phyloP scores from a whole-genome alignment of 2,113 vertebrate genomes.

The Nyctibius bracteatus region DNA sequence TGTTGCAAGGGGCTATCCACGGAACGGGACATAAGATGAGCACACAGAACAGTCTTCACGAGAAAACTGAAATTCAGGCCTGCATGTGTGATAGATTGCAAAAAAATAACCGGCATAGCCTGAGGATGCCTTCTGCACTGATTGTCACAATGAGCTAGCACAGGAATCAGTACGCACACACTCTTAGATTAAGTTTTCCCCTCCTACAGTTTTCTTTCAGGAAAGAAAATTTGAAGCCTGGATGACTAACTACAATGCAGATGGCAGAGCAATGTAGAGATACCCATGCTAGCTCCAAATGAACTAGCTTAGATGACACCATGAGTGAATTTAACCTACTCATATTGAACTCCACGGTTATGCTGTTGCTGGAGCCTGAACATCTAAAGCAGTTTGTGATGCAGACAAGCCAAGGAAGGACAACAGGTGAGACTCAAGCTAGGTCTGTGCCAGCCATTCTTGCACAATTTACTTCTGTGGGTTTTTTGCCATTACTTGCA shows the following conservation, averaged over 20 bases:
- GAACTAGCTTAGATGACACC: background rate
- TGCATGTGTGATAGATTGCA: background rate
- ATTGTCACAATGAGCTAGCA: background rate
- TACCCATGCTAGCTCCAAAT: background rate
- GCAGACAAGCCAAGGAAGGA: background rate
- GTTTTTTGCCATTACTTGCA: background rate
- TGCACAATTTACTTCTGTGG: background rate
- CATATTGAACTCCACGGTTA: background rate
- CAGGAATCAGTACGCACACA: background rate
- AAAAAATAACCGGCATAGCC: background rate
- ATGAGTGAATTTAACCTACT: background rate
- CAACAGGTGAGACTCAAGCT: background rate
- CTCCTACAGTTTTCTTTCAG: constrained; percentile 52
- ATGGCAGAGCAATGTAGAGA: constrained; percentile 21
- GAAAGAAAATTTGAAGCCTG: constrained; percentile 25
- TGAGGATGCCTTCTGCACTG: background rate
- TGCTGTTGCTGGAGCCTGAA: background rate
- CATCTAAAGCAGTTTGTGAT: background rate
- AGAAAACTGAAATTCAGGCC: background rate
- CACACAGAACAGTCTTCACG: background rate
- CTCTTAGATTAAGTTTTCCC: constrained; percentile 14
- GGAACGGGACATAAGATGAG: background rate
- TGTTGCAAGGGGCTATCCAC: background rate
- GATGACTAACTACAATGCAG: constrained; percentile 57
- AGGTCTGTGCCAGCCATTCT: background rate